These are phyloP conservation scores for Phalacrocorax pelagicus DNA, from an alignment of 2,113 vertebrate species.

Conservation along the genomic window DNA sequence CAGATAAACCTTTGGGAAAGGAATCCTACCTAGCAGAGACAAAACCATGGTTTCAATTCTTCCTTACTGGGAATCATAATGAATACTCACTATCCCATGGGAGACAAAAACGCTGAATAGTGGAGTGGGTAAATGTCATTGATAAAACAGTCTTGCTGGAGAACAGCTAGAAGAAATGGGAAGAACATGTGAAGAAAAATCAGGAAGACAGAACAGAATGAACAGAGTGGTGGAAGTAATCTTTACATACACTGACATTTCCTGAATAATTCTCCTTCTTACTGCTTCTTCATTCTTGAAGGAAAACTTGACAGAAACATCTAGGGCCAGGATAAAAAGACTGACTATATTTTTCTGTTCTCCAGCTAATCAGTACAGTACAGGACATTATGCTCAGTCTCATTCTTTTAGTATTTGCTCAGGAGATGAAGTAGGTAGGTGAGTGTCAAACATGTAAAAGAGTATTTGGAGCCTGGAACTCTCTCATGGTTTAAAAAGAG, in stretches of 20 bases:
- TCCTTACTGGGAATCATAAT: neutral
- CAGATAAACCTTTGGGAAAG: neutral
- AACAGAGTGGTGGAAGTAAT: neutral
- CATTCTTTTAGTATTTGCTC: neutral
- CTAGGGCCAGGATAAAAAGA: neutral
- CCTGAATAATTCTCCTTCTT: neutral
- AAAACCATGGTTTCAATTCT: neutral
- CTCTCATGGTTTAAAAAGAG: neutral
- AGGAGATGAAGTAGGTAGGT: slow-evolving; percentile 31
- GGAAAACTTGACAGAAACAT: neutral
- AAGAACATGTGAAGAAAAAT: neutral
- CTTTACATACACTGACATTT: neutral
- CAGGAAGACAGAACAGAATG: neutral
- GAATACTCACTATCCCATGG: neutral
- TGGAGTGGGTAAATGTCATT: neutral
- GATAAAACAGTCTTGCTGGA: neutral
- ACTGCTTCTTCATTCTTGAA: neutral
- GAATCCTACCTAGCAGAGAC: neutral
- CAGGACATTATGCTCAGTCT: neutral
- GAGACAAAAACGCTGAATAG: neutral
- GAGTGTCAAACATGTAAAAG: neutral
- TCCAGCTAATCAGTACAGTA: slow-evolving; percentile 18
- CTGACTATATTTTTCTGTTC: slow-evolving; percentile 1
- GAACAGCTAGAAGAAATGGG: neutral
- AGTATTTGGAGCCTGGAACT: neutral